Evolutionary conservation across 1,140 invertebrate genomes (phyloP).

Genomic region (Whitmania pigra): DNA sequence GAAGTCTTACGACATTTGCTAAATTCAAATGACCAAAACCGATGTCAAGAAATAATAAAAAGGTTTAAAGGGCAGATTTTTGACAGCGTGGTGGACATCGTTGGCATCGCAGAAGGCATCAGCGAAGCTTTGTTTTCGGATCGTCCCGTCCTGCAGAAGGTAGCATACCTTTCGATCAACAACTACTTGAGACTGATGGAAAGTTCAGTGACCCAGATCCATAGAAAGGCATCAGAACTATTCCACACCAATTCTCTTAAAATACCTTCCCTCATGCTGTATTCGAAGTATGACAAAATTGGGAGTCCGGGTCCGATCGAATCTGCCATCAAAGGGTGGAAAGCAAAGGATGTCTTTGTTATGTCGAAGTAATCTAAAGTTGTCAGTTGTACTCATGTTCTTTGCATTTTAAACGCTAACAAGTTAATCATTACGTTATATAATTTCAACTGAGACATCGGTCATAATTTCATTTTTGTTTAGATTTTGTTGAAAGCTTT

Average conservation of each 20-base stretch:
- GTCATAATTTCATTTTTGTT: no score
- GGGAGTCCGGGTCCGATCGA: not conserved
- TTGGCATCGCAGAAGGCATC: not conserved
- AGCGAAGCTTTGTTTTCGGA: not conserved
- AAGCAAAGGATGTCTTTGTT: not conserved
- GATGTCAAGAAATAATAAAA: not conserved
- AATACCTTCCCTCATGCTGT: slow-evolving; percentile 1
- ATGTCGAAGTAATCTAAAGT: not conserved
- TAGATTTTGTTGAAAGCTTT: not conserved
- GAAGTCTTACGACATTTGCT: not conserved
- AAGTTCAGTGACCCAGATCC: not conserved
- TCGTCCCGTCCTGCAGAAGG: not conserved
- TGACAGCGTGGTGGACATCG: not conserved
- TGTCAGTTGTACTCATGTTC: not conserved
- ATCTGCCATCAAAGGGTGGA: not conserved
- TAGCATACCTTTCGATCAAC: not conserved
- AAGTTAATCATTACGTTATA: no score
- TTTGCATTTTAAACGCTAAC: not conserved
- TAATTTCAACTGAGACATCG: no score
- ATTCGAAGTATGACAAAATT: not conserved
- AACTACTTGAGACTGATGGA: not conserved
- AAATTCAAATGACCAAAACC: not conserved
- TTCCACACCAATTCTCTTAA: not conserved
- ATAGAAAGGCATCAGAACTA: not conserved
- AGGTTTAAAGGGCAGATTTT: slow-evolving; percentile 9